These are phyloP conservation scores for Strix occidentalis DNA, from an alignment of 2,797 vertebrate genomes.

Conservation along the genomic window DNA sequence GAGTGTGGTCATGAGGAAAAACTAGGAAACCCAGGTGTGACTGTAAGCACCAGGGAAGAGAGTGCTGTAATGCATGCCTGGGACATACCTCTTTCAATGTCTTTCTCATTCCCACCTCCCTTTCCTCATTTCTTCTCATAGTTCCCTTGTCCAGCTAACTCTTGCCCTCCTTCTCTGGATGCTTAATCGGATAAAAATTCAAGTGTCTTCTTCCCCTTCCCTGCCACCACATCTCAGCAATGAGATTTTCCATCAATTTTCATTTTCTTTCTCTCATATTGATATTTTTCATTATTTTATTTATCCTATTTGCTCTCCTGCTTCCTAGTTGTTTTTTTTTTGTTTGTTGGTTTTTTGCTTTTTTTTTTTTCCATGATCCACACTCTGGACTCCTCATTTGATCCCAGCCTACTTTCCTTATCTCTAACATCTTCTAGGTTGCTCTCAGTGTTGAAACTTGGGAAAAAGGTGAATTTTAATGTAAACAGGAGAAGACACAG, in stretches of 20 bases:
- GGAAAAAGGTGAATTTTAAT: background rate
- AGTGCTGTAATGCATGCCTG: background rate
- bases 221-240: background rate
- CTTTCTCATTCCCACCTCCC: background rate
- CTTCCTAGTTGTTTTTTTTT: background rate
- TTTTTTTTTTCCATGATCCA: background rate
- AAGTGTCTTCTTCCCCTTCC: background rate
- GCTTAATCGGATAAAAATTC: background rate
- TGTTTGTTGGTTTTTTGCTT: background rate
- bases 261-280: background rate
- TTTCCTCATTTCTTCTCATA: background rate
- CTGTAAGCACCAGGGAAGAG: background rate
- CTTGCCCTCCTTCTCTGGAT: background rate
- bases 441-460: background rate
- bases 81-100: accelerated
- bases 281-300: background rate
- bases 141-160: background rate
- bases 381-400: background rate
- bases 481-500: background rate
- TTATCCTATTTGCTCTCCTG: background rate
- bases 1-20: background rate
- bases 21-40: background rate
- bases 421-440: background rate
- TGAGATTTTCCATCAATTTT: background rate
- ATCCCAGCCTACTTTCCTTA: background rate